phyloP scores from a whole-genome alignment of 2,888 invertebrate species.

The Geotrupes spiniger region DNA sequence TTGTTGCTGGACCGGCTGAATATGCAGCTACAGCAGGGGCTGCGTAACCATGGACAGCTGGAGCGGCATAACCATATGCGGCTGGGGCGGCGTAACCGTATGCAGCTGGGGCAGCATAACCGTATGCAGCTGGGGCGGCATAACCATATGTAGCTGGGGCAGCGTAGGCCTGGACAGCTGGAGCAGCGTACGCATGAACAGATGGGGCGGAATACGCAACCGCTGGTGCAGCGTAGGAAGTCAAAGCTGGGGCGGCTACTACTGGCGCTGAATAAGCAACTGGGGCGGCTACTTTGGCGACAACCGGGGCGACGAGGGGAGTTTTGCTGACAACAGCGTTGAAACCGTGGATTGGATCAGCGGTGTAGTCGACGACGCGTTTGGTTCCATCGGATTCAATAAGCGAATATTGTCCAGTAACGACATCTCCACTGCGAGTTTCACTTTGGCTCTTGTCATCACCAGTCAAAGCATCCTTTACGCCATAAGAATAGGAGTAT shows the following conservation, averaged over 20 bases:
- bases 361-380: constrained; percentile 61
- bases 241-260: constrained; percentile 14
- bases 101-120: constrained; percentile 14
- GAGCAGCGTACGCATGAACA: constrained; percentile 1
- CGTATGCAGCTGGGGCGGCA: background rate
- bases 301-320: constrained; percentile 46
- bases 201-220: background rate
- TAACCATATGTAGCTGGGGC: constrained; percentile 13
- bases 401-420: constrained; percentile 59
- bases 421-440: constrained; percentile 61
- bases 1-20: constrained; percentile 27
- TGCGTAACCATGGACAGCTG: constrained; percentile 28
- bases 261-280: constrained; percentile 30
- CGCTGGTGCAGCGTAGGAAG: constrained; percentile 40
- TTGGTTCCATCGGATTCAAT: constrained; percentile 61
- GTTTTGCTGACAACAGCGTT: constrained; percentile 57
- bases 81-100: constrained; percentile 24
- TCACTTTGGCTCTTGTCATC: constrained; percentile 61
- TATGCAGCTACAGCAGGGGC: constrained; percentile 36
- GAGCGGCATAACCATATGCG: constrained; percentile 25
- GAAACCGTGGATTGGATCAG: constrained; percentile 56
- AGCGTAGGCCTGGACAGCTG: constrained; percentile 18
- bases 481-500: constrained; percentile 58
- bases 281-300: constrained; percentile 44
- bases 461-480: constrained; percentile 57